phyloP scores from a whole-genome alignment of 2,113 vertebrate genomes.

The Cololabis saira region DNA sequence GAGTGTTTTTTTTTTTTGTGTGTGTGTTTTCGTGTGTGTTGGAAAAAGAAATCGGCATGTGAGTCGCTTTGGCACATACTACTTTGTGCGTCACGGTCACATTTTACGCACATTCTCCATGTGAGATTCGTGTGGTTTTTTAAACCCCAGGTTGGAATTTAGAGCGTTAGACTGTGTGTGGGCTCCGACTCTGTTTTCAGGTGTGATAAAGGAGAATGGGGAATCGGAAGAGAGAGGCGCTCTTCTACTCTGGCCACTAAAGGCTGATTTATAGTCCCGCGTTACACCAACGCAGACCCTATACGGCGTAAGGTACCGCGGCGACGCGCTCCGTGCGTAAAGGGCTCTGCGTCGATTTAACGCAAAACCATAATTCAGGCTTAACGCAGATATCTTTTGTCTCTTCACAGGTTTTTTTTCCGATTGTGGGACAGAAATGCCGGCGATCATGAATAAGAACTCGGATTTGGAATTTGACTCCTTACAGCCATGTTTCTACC shows the following conservation, averaged over 20 bases:
- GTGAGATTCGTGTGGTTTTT: slow-evolving; percentile 51
- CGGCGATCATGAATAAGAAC: slow-evolving; percentile 92
- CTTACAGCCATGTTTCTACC: slow-evolving; percentile 97
- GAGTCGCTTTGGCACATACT: slow-evolving; percentile 5
- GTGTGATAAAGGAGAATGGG: slow-evolving; percentile 38
- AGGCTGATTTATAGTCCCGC: no score
- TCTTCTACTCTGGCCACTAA: slow-evolving; percentile 15
- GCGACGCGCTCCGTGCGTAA: no score
- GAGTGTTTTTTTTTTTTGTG: slow-evolving; percentile 5
- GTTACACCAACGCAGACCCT: no score
- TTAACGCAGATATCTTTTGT: slow-evolving; percentile 43
- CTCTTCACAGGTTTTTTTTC: slow-evolving; percentile 51
- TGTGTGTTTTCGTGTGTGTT: slow-evolving; percentile 1
- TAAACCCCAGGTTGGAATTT: slow-evolving; percentile 41
- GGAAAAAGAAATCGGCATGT: neutral
- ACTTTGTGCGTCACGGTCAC: slow-evolving; percentile 48
- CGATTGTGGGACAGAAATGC: slow-evolving; percentile 84
- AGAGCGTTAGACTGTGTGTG: slow-evolving; percentile 60
- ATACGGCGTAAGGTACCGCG: no score
- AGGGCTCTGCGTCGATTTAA: no score
- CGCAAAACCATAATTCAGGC: no score
- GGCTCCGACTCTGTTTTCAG: slow-evolving; percentile 64
- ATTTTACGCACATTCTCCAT: slow-evolving; percentile 64
- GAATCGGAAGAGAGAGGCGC: slow-evolving; percentile 21
- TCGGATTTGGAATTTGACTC: slow-evolving; percentile 98